phyloP scores from a whole-genome alignment of 2,113 vertebrate species.

The Jaculus jaculus region DNA sequence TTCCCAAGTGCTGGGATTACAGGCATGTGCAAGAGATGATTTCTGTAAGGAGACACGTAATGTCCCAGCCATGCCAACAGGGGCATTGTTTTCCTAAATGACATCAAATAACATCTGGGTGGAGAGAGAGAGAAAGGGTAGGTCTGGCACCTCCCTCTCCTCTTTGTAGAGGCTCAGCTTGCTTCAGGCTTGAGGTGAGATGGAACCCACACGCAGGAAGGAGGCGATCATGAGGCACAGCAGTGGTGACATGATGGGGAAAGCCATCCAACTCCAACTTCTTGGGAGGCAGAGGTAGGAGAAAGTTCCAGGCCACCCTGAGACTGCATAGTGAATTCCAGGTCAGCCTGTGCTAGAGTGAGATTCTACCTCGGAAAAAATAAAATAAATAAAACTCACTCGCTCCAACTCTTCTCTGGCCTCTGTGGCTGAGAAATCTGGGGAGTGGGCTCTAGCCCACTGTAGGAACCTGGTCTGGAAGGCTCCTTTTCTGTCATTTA shows the following conservation, averaged over 20 bases:
- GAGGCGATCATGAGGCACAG: background rate
- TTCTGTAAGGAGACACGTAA: background rate
- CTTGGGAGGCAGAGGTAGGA: no score
- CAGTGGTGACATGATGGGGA: background rate
- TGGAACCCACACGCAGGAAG: background rate
- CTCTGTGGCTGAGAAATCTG: background rate
- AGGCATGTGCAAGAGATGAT: background rate
- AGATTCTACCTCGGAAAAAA: no score
- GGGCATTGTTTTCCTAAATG: conserved; percentile 3
- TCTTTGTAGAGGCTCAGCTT: background rate
- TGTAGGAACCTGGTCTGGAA: background rate
- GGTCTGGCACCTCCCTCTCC: background rate
- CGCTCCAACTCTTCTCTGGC: background rate
- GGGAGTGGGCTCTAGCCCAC: background rate
- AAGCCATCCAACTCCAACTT: background rate
- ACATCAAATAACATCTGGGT: background rate
- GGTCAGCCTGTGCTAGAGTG: no score
- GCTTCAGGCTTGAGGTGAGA: background rate
- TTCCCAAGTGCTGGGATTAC: background rate
- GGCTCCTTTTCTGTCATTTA: background rate
- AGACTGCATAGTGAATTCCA: no score
- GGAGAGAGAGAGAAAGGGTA: background rate
- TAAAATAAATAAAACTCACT: no score
- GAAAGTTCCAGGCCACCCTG: no score
- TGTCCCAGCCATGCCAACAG: background rate